phyloP scores from a whole-genome alignment of 2,113 vertebrate species.

The Tauraco erythrolophus region DNA sequence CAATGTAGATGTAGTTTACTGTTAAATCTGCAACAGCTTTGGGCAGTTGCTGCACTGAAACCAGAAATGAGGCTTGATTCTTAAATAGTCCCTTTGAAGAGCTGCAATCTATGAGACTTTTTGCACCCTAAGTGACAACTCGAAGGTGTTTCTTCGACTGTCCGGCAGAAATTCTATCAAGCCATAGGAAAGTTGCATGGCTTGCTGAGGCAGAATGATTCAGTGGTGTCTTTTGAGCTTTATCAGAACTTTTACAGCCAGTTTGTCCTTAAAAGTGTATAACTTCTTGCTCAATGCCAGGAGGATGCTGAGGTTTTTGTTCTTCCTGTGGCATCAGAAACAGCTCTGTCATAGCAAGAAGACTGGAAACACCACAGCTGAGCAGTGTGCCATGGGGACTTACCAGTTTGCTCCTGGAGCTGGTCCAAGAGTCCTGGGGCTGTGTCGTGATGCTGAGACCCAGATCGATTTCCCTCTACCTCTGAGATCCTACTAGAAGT shows the following conservation, averaged over 20 bases:
- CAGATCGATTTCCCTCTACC: accelerated
- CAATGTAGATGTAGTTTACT: neutral
- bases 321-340: neutral
- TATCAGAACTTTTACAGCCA: neutral
- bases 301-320: neutral
- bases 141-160: neutral
- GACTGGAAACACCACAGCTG: neutral
- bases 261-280: neutral
- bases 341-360: neutral
- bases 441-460: neutral
- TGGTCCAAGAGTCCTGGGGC: neutral
- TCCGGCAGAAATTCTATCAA: neutral
- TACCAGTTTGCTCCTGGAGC: neutral
- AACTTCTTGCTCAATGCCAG: neutral
- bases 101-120: neutral
- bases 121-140: neutral
- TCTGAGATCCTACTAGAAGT: neutral
- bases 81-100: neutral
- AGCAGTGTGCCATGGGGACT: neutral
- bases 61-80: neutral
- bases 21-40: neutral
- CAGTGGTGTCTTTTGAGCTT: neutral
- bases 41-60: neutral
- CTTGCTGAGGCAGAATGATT: neutral
- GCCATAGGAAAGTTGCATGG: accelerated